Percentiles rank a stretch among this genome's conserved stretches.
These are phyloP conservation scores for Genyomyrus donnyi DNA, from an alignment of 2,113 vertebrate genomes.

Conservation along the genomic window DNA sequence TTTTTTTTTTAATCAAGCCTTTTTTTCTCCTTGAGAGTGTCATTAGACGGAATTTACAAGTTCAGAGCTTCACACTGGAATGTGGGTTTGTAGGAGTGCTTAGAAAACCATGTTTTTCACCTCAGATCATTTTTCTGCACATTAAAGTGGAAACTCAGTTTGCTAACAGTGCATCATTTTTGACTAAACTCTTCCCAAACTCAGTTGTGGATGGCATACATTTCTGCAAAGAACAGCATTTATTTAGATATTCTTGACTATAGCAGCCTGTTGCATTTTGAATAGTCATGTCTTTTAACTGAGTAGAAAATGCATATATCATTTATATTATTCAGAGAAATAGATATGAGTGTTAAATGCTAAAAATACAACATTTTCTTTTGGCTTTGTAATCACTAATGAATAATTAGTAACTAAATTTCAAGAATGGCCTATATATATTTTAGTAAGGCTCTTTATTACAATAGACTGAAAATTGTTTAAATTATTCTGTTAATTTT, in stretches of 20 bases:
- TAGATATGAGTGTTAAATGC: background rate
- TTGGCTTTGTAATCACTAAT: background rate
- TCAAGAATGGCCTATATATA: background rate
- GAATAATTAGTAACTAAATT: background rate
- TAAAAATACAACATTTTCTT: too few relatives aligned
- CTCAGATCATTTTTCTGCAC: background rate
- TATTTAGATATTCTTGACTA: background rate
- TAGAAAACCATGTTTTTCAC: background rate
- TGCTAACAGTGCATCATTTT: background rate
- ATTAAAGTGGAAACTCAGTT: background rate
- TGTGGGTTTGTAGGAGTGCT: background rate
- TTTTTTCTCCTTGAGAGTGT: background rate
- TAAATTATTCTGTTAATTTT: background rate
- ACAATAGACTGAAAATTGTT: background rate
- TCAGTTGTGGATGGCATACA: background rate
- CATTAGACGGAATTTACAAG: background rate
- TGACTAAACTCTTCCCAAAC: background rate
- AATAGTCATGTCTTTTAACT: background rate
- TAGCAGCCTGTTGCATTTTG: background rate
- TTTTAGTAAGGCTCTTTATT: background rate
- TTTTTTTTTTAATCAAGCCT: background rate
- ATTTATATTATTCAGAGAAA: background rate
- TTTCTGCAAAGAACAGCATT: background rate
- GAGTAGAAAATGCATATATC: background rate
- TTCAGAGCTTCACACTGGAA: background rate